These are phyloP conservation scores for Cerceris rybyensis DNA, from an alignment of 2,888 invertebrate species.

Conservation along the genomic window DNA sequence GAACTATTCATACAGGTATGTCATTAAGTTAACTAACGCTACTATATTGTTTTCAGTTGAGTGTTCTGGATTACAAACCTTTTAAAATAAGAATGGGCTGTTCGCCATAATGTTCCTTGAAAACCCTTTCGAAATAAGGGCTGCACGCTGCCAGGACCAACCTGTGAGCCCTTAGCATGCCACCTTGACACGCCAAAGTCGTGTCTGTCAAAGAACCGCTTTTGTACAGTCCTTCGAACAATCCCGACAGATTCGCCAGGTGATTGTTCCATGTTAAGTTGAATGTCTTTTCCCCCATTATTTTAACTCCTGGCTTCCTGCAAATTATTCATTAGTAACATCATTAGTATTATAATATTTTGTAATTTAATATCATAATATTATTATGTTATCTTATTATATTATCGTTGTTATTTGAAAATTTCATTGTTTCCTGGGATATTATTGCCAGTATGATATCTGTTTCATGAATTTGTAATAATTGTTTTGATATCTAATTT, in stretches of 20 bases:
- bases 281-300: constrained; percentile 86
- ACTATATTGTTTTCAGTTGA: background rate
- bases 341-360: background rate
- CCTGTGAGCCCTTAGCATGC: constrained; percentile 88
- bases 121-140: constrained; percentile 89
- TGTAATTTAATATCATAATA: too few species aligned
- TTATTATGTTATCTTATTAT: too few species aligned
- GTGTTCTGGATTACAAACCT: constrained; percentile 63
- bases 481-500: too few species aligned
- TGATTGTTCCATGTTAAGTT: constrained; percentile 89
- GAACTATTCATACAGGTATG: too few species aligned
- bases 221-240: constrained; percentile 87
- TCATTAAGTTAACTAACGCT: too few species aligned
- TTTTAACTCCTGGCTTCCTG: constrained; percentile 12
- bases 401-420: too few species aligned
- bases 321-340: background rate
- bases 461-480: too few species aligned
- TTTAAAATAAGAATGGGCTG: constrained; percentile 89
- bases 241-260: constrained; percentile 87
- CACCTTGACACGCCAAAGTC: constrained; percentile 88
- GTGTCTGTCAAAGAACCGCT: constrained; percentile 88
- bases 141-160: constrained; percentile 89
- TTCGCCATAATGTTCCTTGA: constrained; percentile 89
- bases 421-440: too few species aligned
- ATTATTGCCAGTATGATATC: too few species aligned